Evolutionary conservation across 2,113 vertebrate genomes (phyloP).

Genomic region (Melanostigma gelatinosum): DNA sequence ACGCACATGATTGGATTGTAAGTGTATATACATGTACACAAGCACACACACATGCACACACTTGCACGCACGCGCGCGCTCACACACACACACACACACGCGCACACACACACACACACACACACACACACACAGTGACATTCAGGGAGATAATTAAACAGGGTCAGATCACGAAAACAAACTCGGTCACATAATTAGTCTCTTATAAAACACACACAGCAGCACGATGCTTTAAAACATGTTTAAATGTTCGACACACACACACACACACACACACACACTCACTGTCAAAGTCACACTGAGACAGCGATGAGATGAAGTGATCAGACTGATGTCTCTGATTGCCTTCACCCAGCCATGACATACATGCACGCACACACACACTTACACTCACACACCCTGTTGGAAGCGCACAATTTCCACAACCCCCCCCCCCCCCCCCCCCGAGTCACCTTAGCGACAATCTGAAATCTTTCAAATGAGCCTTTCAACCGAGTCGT

Average conservation of each 20-base stretch:
- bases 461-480: slow-evolving; percentile 37
- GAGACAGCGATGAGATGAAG: slow-evolving; percentile 42
- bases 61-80: neutral
- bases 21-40: neutral
- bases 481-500: slow-evolving; percentile 28
- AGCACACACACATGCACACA: neutral
- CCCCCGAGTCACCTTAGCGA: slow-evolving; percentile 26
- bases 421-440: slow-evolving; percentile 8
- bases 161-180: slow-evolving; percentile 13
- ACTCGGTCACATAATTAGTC: neutral
- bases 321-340: slow-evolving; percentile 38
- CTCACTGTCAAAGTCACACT: slow-evolving; percentile 6
- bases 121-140: slow-evolving; percentile 16
- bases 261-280: neutral
- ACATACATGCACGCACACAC: slow-evolving; percentile 6
- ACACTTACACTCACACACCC: neutral
- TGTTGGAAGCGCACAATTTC: neutral
- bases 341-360: slow-evolving; percentile 37
- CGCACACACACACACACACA: neutral
- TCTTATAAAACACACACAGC: neutral
- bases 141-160: slow-evolving; percentile 37
- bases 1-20: slow-evolving; percentile 27
- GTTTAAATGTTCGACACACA: neutral
- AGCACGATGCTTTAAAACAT: neutral
- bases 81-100: neutral